Evolutionary conservation across 2,797 vertebrate species (phyloP).

Genomic region (Acanthopagrus latus): DNA sequence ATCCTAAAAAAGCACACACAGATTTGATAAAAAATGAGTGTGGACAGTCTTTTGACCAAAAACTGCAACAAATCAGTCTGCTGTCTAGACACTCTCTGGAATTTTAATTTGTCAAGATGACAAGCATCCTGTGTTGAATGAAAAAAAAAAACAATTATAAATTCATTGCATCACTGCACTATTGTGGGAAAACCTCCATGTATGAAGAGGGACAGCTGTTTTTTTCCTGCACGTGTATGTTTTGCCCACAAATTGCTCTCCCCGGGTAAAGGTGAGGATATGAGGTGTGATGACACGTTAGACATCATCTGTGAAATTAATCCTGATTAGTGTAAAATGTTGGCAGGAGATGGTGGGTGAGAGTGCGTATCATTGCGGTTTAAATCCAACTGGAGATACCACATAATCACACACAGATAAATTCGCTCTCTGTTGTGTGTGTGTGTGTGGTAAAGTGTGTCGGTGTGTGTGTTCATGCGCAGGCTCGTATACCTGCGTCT

Average conservation of each 20-base stretch:
- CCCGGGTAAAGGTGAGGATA: background rate
- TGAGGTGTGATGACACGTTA: background rate
- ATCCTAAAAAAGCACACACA: background rate
- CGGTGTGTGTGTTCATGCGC: conserved; percentile 6
- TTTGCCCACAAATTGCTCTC: background rate
- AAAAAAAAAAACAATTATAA: background rate
- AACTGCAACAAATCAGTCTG: conserved; percentile 3
- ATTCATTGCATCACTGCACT: conserved; percentile 8
- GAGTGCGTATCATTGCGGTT: background rate
- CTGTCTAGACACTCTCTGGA: conserved; percentile 28
- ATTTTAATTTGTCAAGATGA: conserved; percentile 25
- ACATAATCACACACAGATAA: background rate
- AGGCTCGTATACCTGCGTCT: conserved; percentile 8
- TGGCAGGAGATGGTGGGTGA: background rate
- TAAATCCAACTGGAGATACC: conserved; percentile 2
- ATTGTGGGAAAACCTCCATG: conserved; percentile 18
- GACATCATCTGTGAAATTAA: background rate
- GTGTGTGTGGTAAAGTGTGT: background rate
- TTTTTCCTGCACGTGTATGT: background rate
- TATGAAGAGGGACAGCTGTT: background rate
- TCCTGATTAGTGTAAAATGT: background rate
- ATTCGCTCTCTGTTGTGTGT: conserved; percentile 13
- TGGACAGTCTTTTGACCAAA: conserved; percentile 6
- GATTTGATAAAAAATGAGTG: background rate
- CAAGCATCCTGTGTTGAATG: background rate